These are phyloP conservation scores for Drosophila subpulchrella DNA, from an alignment of 1,140 invertebrate species.

Conservation along the genomic window DNA sequence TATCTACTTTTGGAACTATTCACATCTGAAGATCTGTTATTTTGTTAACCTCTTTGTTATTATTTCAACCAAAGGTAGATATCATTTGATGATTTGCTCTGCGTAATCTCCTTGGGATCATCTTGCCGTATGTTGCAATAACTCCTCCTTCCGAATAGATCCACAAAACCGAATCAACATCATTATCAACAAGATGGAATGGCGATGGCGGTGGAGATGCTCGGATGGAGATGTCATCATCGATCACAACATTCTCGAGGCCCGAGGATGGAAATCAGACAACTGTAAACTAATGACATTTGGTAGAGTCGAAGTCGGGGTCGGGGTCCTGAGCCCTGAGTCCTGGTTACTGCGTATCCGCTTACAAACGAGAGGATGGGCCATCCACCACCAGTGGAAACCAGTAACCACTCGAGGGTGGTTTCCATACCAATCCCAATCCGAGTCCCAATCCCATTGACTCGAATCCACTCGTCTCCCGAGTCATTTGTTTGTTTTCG, in stretches of 20 bases:
- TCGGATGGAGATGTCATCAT: conserved; percentile 66
- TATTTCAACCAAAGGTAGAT: neutral
- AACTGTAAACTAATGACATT: conserved; percentile 77
- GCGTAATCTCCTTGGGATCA: neutral
- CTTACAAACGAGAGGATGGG: conserved; percentile 45
- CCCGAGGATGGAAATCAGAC: conserved; percentile 69
- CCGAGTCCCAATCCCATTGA: conserved; percentile 6
- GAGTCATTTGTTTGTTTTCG: conserved; percentile 76
- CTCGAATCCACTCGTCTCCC: conserved; percentile 9
- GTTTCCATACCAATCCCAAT: conserved; percentile 22
- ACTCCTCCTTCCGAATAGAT: neutral
- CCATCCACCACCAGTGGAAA: conserved; percentile 18
- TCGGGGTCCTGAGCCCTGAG: neutral
- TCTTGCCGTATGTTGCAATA: conserved; percentile 21
- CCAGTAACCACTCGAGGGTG: conserved; percentile 43
- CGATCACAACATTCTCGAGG: conserved; percentile 63
- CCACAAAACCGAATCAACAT: conserved; percentile 30
- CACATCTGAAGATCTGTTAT: no score
- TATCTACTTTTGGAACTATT: no score
- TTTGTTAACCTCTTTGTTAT: no score
- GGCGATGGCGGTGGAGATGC: conserved; percentile 1
- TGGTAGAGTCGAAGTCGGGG: neutral
- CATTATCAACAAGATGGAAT: conserved; percentile 21
- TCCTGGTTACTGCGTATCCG: conserved; percentile 47
- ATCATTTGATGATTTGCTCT: neutral